A percentile compares a stretch with the other conserved stretches of the same genome.
phyloP scores from a whole-genome alignment of 2,888 invertebrate genomes.

The Myathropa florea region DNA sequence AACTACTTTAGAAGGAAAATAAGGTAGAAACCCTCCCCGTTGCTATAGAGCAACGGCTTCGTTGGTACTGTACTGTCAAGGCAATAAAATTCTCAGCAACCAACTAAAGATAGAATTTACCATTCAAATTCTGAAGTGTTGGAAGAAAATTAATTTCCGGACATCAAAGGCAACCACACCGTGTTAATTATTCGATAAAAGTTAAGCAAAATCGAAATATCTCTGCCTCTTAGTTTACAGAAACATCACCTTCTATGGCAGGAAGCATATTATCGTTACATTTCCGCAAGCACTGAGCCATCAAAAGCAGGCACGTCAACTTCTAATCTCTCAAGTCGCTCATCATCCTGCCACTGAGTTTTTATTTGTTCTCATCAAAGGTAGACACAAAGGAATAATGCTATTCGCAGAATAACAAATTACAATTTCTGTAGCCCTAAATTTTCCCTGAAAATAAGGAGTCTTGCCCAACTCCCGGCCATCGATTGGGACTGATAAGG shows the following conservation, averaged over 20 bases:
- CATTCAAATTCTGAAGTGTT: constrained; percentile 5
- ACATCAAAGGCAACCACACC: constrained; percentile 44
- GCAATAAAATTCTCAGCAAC: constrained; percentile 20
- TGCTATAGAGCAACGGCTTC: background rate
- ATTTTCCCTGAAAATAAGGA: background rate
- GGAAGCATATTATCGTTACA: background rate
- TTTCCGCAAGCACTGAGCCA: background rate
- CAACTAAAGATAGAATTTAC: background rate
- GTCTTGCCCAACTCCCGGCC: background rate
- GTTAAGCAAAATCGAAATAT: constrained; percentile 46
- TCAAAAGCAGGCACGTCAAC: background rate
- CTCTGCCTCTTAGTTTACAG: background rate
- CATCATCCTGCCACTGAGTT: background rate
- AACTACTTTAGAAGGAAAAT: too few species aligned
- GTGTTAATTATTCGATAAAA: constrained; percentile 53
- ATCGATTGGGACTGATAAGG: constrained; percentile 27
- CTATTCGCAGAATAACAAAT: constrained; percentile 44
- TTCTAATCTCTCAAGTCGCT: constrained; percentile 12
- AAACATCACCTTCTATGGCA: background rate
- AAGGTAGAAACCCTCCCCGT: background rate
- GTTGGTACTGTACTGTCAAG: background rate
- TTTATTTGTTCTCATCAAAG: background rate
- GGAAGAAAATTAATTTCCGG: constrained; percentile 53
- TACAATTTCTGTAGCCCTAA: constrained; percentile 1
- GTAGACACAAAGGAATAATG: constrained; percentile 12